Conservation (phyloP, 1,140 invertebrate species). For the Papilio aristodemus region DNA sequence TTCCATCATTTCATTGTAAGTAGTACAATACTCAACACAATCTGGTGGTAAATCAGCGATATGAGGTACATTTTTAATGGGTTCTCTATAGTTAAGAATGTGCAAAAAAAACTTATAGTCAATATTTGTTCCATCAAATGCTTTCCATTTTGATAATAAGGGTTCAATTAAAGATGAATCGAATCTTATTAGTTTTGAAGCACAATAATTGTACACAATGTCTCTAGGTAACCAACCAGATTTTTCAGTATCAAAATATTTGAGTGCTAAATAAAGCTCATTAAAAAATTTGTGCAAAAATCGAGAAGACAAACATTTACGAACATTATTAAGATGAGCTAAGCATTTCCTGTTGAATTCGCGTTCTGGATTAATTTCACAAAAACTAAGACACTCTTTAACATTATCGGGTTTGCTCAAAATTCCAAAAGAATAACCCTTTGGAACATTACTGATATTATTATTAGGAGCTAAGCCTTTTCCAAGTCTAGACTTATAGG, state of each 20-base stretch:
- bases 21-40: constrained; percentile 67
- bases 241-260: constrained; percentile 70
- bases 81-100: constrained; percentile 64
- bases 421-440: constrained; percentile 74
- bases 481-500: constrained; percentile 64
- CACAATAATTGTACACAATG: constrained; percentile 60
- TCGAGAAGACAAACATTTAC: constrained; percentile 62
- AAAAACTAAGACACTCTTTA: constrained; percentile 61
- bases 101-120: constrained; percentile 68
- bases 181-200: constrained; percentile 61
- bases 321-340: constrained; percentile 68
- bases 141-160: constrained; percentile 60
- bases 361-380: constrained; percentile 69
- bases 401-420: constrained; percentile 57
- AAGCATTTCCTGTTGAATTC: constrained; percentile 69
- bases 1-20: constrained; percentile 71
- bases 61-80: constrained; percentile 60
- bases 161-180: constrained; percentile 63
- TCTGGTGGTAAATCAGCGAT: constrained; percentile 56
- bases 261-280: constrained; percentile 66
- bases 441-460: constrained; percentile 71
- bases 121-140: constrained; percentile 58
- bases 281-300: constrained; percentile 64
- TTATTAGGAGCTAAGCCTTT: constrained; percentile 71
- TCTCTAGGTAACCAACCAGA: constrained; percentile 61